Evolutionary conservation across 2,797 vertebrate genomes (phyloP).

Genomic region (Paguma larvata): DNA sequence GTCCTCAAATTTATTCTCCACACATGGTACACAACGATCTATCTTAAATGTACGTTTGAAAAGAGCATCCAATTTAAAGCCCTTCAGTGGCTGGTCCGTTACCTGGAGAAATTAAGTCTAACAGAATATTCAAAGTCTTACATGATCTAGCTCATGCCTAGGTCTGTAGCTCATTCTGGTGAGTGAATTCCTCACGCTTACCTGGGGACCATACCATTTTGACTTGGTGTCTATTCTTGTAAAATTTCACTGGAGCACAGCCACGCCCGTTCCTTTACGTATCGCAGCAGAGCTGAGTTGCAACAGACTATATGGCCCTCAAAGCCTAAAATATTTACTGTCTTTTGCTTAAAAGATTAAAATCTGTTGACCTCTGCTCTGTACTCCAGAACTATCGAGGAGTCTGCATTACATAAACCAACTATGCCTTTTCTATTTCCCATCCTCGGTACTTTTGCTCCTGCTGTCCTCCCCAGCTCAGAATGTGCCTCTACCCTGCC

Average conservation of each 20-base stretch:
- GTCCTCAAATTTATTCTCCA: not conserved
- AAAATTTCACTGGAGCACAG: not conserved
- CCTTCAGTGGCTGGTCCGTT: not conserved
- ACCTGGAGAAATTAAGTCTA: not conserved
- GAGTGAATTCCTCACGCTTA: not conserved
- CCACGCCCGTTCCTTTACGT: not conserved
- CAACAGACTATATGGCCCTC: not conserved
- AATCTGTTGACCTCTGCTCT: not conserved
- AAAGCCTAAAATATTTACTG: slow-evolving; percentile 23
- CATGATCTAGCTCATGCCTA: not conserved
- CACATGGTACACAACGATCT: not conserved
- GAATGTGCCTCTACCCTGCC: not conserved
- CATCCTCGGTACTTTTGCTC: not conserved
- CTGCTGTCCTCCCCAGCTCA: not conserved
- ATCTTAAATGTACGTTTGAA: not conserved
- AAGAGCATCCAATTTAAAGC: not conserved
- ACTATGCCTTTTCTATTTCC: not conserved
- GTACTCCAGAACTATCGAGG: not conserved
- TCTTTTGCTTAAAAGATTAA: not conserved
- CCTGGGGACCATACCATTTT: not conserved
- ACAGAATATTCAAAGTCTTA: not conserved
- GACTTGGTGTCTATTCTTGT: not conserved
- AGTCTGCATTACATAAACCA: not conserved
- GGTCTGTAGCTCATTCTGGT: not conserved
- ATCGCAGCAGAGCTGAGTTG: not conserved